These are phyloP conservation scores for Sepiola atlantica DNA, from an alignment of 2,888 invertebrate genomes.

Conservation along the genomic window DNA sequence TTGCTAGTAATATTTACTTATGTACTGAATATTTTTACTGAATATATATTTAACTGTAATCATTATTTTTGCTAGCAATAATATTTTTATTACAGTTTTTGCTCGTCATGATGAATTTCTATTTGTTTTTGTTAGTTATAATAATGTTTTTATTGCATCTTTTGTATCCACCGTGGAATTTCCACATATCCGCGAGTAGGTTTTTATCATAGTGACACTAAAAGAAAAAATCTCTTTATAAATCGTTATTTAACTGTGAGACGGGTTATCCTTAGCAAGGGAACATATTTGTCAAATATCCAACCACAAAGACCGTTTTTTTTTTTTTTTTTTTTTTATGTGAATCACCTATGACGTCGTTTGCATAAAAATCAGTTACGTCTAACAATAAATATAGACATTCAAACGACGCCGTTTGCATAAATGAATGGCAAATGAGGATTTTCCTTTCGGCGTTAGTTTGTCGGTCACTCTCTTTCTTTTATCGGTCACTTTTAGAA, in stretches of 20 bases:
- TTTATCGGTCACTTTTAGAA: neutral
- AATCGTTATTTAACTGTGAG: neutral
- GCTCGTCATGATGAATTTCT: too few relatives aligned
- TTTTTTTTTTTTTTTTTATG: neutral
- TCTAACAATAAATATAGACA: neutral
- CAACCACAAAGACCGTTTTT: neutral
- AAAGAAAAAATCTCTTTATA: neutral
- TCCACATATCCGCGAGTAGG: too few relatives aligned
- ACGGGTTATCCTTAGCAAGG: neutral
- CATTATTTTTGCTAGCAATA: too few relatives aligned
- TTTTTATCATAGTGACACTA: neutral
- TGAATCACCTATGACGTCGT: neutral
- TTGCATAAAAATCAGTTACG: neutral
- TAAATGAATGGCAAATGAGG: constrained; percentile 19
- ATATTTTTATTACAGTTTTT: too few relatives aligned
- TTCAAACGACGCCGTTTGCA: neutral
- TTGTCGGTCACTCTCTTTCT: neutral
- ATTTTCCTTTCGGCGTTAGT: neutral
- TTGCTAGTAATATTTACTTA: too few relatives aligned
- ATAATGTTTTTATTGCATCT: neutral
- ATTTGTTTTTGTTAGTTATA: too few relatives aligned
- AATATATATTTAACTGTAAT: too few relatives aligned
- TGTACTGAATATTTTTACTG: too few relatives aligned
- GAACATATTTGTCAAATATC: neutral
- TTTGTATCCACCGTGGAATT: neutral